phyloP scores from a whole-genome alignment of 1,140 invertebrate genomes.

The Kradibia gibbosae region DNA sequence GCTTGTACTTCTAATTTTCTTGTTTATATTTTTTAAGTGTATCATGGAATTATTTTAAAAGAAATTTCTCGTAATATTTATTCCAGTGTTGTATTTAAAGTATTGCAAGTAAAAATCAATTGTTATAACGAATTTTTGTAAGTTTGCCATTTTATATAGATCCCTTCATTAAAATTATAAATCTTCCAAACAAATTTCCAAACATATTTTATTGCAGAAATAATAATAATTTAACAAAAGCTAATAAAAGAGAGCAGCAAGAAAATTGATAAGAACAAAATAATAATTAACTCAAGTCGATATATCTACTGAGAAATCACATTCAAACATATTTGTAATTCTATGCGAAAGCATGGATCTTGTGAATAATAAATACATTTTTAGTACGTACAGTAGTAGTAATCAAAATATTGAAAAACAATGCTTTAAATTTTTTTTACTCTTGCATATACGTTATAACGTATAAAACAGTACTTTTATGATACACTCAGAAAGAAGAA shows the following conservation, averaged over 20 bases:
- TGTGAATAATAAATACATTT: slow-evolving; percentile 46
- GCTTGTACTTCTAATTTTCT: slow-evolving; percentile 31
- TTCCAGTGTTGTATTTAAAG: slow-evolving; percentile 40
- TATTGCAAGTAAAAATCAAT: slow-evolving; percentile 39
- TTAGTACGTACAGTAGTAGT: slow-evolving; percentile 18
- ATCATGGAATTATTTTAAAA: slow-evolving; percentile 22
- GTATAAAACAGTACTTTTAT: background rate
- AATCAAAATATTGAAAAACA: background rate
- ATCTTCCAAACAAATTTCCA: background rate
- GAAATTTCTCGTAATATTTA: slow-evolving; percentile 42
- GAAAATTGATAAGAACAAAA: slow-evolving; percentile 1
- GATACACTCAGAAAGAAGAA: background rate
- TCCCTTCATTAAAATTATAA: background rate
- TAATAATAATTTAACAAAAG: background rate
- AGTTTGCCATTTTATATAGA: slow-evolving; percentile 3
- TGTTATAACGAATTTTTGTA: slow-evolving; percentile 33
- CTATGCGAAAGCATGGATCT: slow-evolving; percentile 29
- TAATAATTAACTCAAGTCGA: slow-evolving; percentile 12
- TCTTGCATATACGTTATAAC: slow-evolving; percentile 2
- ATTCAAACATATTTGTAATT: slow-evolving; percentile 12
- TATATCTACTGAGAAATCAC: slow-evolving; percentile 19
- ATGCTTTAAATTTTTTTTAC: slow-evolving; percentile 31
- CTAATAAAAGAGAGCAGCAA: background rate
- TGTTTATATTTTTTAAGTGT: slow-evolving; percentile 34
- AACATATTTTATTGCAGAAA: background rate